phyloP scores from a whole-genome alignment of 1,140 invertebrate genomes.

The Drosophila lacteicornis region DNA sequence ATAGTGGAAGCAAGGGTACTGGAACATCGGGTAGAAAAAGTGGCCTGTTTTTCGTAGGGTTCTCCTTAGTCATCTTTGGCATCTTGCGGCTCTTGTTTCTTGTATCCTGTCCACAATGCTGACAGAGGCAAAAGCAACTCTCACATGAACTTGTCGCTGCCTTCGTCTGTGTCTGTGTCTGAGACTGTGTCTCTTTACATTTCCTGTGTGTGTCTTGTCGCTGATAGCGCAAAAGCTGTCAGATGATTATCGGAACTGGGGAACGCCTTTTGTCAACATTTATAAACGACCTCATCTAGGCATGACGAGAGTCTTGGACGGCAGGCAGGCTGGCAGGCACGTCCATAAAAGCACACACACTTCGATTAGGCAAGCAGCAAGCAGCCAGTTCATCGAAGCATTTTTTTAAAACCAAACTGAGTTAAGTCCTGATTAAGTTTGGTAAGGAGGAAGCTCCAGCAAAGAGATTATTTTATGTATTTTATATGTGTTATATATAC shows the following conservation, averaged over 20 bases:
- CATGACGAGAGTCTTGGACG: slow-evolving; percentile 47
- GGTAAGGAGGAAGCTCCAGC: no score
- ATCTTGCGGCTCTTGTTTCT: slow-evolving; percentile 25
- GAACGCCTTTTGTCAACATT: slow-evolving; percentile 81
- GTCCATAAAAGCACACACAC: slow-evolving; percentile 33
- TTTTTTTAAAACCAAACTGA: not conserved
- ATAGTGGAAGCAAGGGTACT: no score
- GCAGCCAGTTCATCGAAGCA: not conserved
- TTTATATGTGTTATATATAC: not conserved
- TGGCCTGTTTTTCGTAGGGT: not conserved
- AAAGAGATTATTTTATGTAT: not conserved
- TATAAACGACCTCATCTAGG: slow-evolving; percentile 75
- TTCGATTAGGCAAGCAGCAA: not conserved
- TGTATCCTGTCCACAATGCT: slow-evolving; percentile 57
- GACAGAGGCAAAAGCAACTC: slow-evolving; percentile 55
- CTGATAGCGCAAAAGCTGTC: slow-evolving; percentile 81
- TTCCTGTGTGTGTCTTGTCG: slow-evolving; percentile 54
- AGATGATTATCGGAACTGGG: slow-evolving; percentile 74
- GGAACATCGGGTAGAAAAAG: not conserved
- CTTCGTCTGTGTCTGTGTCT: slow-evolving; percentile 6
- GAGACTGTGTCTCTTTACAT: slow-evolving; percentile 9
- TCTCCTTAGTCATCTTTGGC: slow-evolving; percentile 49
- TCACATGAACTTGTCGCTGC: slow-evolving; percentile 26
- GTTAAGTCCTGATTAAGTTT: not conserved
- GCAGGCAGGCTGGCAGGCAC: slow-evolving; percentile 59